Percentiles rank a stretch among this genome's conserved stretches.
Conservation (phyloP, 2,797 vertebrate genomes). For the Nyctalus aviator region DNA sequence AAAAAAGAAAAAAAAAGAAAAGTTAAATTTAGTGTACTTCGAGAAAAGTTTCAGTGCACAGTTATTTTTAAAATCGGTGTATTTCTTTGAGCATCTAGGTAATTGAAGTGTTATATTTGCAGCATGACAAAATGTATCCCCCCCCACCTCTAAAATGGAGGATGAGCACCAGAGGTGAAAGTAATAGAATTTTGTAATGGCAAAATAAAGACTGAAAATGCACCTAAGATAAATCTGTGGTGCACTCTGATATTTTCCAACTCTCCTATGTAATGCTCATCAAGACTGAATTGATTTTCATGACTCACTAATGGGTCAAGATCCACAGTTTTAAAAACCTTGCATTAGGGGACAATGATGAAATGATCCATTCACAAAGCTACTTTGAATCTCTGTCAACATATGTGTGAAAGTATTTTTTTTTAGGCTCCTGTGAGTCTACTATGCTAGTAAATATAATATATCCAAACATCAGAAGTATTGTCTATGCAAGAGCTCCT, state of each 20-base stretch:
- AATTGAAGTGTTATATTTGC: not conserved
- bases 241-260: not conserved
- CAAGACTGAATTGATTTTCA: not conserved
- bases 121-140: not conserved
- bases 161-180: not conserved
- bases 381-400: not conserved
- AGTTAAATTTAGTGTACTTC: constrained; percentile 20
- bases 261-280: not conserved
- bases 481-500: not conserved
- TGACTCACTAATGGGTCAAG: not conserved
- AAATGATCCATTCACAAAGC: not conserved
- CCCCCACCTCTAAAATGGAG: not conserved
- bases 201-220: not conserved
- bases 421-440: not conserved
- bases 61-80: not conserved
- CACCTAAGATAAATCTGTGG: not conserved
- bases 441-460: not conserved
- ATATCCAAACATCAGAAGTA: not conserved
- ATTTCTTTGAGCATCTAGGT: not conserved
- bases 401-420: not conserved
- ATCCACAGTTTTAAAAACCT: not conserved
- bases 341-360: not conserved
- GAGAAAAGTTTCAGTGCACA: not conserved
- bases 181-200: not conserved
- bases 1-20: no score